Evolutionary conservation across 2,113 vertebrate species (phyloP).

Genomic region (Lepus europaeus): DNA sequence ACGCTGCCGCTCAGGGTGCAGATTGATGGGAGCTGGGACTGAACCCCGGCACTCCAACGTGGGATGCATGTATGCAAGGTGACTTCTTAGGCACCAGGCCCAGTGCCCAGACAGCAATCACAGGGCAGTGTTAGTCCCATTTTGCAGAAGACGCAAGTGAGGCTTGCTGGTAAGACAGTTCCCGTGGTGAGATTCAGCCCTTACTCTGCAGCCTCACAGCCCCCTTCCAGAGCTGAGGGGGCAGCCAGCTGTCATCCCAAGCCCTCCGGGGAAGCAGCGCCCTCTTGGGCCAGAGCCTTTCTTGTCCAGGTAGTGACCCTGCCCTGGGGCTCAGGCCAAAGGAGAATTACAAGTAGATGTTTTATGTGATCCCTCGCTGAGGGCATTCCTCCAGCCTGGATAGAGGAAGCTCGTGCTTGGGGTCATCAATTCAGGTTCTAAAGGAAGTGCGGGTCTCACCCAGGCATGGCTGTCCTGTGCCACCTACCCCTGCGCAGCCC

Average conservation of each 20-base stretch:
- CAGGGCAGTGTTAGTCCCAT: background rate
- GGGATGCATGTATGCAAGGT: too few species aligned
- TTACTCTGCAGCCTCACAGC: background rate
- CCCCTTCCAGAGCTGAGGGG: background rate
- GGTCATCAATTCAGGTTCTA: background rate
- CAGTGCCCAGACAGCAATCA: background rate
- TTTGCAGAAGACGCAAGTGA: slow-evolving; percentile 11
- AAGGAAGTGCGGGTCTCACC: background rate
- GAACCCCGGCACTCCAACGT: too few species aligned
- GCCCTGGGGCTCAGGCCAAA: background rate
- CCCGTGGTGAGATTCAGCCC: slow-evolving; percentile 8
- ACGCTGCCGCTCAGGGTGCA: too few species aligned
- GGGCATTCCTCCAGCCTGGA: background rate
- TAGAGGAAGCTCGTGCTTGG: background rate
- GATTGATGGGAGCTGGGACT: too few species aligned
- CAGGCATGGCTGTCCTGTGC: background rate
- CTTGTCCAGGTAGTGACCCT: background rate
- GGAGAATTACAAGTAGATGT: background rate
- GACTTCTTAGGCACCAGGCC: too few species aligned
- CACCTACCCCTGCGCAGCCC: background rate
- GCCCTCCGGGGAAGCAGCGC: background rate
- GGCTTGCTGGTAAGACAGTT: background rate
- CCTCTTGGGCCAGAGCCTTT: background rate
- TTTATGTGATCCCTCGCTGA: background rate
- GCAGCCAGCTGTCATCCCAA: background rate